Evolutionary conservation across 1,140 invertebrate species (phyloP), one percentile per base, ranked within the genome.

Genomic region (Maconellicoccus hirsutus): DNA sequence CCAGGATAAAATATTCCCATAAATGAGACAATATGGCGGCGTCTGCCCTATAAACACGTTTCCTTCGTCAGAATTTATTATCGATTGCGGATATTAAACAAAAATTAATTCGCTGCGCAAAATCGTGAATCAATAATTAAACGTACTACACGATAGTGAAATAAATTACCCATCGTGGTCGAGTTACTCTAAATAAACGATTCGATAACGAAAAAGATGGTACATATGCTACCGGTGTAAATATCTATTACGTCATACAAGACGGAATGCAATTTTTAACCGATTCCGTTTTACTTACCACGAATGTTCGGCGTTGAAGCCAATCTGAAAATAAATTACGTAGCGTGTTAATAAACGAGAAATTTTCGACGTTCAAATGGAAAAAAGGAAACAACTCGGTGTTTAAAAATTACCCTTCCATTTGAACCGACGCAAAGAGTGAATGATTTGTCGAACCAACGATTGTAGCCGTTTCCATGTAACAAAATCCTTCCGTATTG

Each of bases 371-470:
- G n/a, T 42, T 42, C 39, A 42, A 8, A 42, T n/a, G 39, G 39
- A n/a, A n/a, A 10, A 8, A 42, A 42, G n/a, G n/a, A 66, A 66
- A 52, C n/a, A 52, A 16, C 42, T 16, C 12, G n/a, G 42, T 16
- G 42, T 10, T 7, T 38, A 72, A 22, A 38, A 70, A 70, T 86
- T 81, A 98, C 93, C 74, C 91, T 86, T 77, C 93, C 96, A 82
- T 98, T 98, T 52, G 82, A 88, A 73, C 88, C 91, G 74, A 99
- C 85, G 76, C 97, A 95, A 0, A 99, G 82, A 66, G 91, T 98
- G 81, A 99, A 98, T n/a, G 95, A 96, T 81, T 99, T 99, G 81
- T 99, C 97, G 81, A 98, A 99, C 96, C 97, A 99, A 70, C 96
- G 84, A 78, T 99, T 91, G 79, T 94, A 89, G 6, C 94, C 96